Base-by-base conservation (phyloP, 1,140 invertebrate species). In the Drosophila bifasciata region DNA sequence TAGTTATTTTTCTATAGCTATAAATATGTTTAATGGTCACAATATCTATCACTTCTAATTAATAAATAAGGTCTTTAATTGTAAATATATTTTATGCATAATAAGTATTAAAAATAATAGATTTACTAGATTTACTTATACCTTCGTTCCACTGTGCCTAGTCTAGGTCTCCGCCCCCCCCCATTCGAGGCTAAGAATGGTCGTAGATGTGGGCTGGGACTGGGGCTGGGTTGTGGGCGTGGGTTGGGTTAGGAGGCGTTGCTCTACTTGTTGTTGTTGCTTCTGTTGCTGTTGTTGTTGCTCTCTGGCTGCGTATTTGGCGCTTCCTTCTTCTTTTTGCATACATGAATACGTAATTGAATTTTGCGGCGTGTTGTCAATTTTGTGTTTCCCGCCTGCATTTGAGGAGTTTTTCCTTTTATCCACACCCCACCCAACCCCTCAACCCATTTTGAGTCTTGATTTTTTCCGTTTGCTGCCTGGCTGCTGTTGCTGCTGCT, bases 331-430 rank as follows among this genome's bases (percentile, higher is more conserved):
- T 77, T n/a, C n/a, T n/a, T n/a, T 76, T 69, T 85, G 81, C 81
- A 85, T 86, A 85, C 83, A 85, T 85, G 81, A 85, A 85, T 85
- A 85, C 69, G 78, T 85, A 85, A 85, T 85, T 85, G 77, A 85
- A 85, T 85, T 85, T 78, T 85, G 81, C 81, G 81, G 81, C 81
- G 73, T 74, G 81, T 86, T 85, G 81, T 85, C 81, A 81, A 85
- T 85, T 86, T 81, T 75, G 81, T 81, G 80, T 86, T 86, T 86
- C 73, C 81, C 76, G 80, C 80, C 80, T 69, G 80, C 80, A 62
- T 61, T 76, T 79, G 23, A 76, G 55, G 19, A 56, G 28, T 52
- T 43, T 44, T 58, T 25, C 23, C 48, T 46, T 44, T 39, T 52
- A 51, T 55, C 39, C 32, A n/a, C n/a, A n/a, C n/a, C n/a, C n/a